Conservation (phyloP, 1,140 invertebrate genomes). For the Oreohelix idahoensis region DNA sequence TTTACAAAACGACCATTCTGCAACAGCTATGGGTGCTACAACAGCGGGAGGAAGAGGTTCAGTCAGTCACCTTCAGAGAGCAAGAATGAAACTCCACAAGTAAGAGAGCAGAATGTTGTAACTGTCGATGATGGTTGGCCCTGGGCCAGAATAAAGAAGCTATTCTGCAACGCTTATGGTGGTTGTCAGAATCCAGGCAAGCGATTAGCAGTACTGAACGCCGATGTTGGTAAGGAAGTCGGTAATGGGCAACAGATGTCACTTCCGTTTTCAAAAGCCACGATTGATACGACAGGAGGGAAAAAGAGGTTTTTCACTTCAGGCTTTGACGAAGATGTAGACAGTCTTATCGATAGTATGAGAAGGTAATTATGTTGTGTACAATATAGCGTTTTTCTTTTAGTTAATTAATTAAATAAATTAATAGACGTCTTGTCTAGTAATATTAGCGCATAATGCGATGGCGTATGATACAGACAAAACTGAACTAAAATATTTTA, state of each 20-base stretch:
- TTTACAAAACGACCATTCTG: slow-evolving; percentile 48
- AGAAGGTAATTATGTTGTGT: slow-evolving; percentile 9
- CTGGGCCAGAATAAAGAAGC: slow-evolving; percentile 35
- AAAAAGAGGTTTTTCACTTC: slow-evolving; percentile 8
- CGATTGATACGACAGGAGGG: background rate
- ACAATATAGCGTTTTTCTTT: too few species aligned
- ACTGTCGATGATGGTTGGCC: background rate
- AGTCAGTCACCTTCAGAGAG: background rate
- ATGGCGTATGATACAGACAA: too few species aligned
- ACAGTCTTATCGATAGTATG: background rate
- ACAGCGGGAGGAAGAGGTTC: slow-evolving; percentile 34
- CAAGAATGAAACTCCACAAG: background rate
- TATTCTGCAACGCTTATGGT: slow-evolving; percentile 50
- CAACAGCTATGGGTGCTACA: slow-evolving; percentile 46
- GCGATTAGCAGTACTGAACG: background rate
- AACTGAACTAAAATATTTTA: too few species aligned
- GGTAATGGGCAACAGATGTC: background rate
- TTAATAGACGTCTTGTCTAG: too few species aligned
- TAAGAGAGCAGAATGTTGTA: background rate
- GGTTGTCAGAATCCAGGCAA: slow-evolving; percentile 40
- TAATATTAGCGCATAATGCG: too few species aligned
- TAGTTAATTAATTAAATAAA: too few species aligned
- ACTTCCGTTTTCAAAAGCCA: background rate
- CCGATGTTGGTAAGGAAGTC: background rate
- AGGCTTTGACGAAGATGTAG: slow-evolving; percentile 1